phyloP scores from a whole-genome alignment of 2,113 vertebrate genomes.

The Oncorhynchus mykiss region DNA sequence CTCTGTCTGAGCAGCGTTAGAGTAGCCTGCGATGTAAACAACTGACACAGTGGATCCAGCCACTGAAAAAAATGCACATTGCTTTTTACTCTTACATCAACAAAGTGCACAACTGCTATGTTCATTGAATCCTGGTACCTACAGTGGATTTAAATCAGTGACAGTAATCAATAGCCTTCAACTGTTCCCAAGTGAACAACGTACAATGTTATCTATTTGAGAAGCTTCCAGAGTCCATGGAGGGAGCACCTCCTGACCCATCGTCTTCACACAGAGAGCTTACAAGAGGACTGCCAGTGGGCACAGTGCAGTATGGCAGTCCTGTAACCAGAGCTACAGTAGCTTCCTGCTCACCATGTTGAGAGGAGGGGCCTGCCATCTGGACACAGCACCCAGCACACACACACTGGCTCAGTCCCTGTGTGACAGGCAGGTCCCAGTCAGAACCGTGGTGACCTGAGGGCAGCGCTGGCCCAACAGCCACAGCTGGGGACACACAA shows the following conservation, averaged over 20 bases:
- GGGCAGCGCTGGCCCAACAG: not conserved
- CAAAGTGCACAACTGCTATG: no score
- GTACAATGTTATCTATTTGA: not conserved
- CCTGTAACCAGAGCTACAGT: not conserved
- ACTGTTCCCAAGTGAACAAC: no score
- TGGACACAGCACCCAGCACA: no score
- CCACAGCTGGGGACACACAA: not conserved
- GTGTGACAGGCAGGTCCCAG: no score
- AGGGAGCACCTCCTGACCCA: not conserved
- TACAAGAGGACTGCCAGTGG: not conserved
- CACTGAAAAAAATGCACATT: not conserved
- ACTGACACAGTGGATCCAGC: not conserved
- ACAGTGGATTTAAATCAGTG: no score
- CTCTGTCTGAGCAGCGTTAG: not conserved
- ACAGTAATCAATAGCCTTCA: no score
- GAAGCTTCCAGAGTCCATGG: not conserved
- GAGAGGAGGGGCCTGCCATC: not conserved
- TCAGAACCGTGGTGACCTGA: no score
- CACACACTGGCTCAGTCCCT: no score
- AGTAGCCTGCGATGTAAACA: not conserved
- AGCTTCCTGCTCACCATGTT: slow-evolving; percentile 4
- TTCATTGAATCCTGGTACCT: no score
- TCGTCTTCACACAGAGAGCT: not conserved
- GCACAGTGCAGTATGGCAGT: not conserved
- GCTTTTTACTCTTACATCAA: no score